Base-by-base conservation (phyloP, 2,888 invertebrate species). In the Oithona nana region DNA sequence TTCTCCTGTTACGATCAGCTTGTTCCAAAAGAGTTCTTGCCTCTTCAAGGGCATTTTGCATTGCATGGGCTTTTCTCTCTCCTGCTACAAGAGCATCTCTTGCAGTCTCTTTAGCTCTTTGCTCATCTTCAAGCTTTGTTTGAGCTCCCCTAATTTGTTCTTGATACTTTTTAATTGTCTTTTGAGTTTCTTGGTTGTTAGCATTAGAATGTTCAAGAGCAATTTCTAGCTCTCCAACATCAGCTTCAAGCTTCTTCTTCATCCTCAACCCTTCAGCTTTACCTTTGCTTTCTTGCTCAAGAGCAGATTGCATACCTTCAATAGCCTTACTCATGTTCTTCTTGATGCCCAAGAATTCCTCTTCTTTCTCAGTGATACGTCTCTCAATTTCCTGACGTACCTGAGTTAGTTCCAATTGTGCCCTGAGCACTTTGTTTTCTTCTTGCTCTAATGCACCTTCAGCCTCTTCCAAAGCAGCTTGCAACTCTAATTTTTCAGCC, bases 201-300 rank as follows among this genome's bases (percentile, higher is more conserved):
- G 59, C 64, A 74, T 79, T 79, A 66, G 79, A 75, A 67, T 76
- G 76, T 68, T 80, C 80, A 64, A 80, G 70, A 63, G 77, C 78
- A 65, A 80, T 77, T 68, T 80, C 80, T 57, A 80, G 72, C 70
- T 80, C 79, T 70, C 79, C 80, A 81, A 98, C 97, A 81, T 98
- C 97, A 71, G 90, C 88, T 78, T 98, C 98, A 74, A 98, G 83
- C 81, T 98, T 98, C 89, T 98, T 98, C 88, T 98, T 98, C 88
- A 97, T 90, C 80, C 95, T 87, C 71, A 97, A 84, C 69, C 97
- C 95, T 82, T 98, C 98, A 81, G 93, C 92, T 80, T 95, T 97
- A 73, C 95, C 97, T 83, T 95, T 94, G 76, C 94, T 87, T 79
- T 98, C 98, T 73, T 95, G 94, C 80, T 98, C 97, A 75, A 98